These are phyloP conservation scores for Meteorus sp. DNA, from an alignment of 1,140 invertebrate species.

Conservation along the genomic window DNA sequence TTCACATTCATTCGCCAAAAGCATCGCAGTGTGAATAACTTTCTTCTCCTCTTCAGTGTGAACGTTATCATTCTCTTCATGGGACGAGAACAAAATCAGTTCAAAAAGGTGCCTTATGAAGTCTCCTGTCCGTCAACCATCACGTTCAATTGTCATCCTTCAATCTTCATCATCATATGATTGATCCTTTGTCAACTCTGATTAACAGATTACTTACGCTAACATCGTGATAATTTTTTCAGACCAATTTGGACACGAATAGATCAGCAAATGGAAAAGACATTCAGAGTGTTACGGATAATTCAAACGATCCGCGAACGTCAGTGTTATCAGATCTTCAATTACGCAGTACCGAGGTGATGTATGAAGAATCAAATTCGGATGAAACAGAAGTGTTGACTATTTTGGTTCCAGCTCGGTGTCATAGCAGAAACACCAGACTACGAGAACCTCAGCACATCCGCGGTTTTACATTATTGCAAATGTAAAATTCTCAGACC, in stretches of 20 bases:
- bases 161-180: neutral
- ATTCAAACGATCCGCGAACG: conserved; percentile 37
- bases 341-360: conserved; percentile 53
- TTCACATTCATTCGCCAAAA: no score
- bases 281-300: conserved; percentile 28
- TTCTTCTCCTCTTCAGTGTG: no score
- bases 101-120: no score
- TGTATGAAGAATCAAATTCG: conserved; percentile 29
- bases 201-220: neutral
- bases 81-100: no score
- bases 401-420: conserved; percentile 57
- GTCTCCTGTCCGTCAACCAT: no score
- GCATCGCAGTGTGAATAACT: no score
- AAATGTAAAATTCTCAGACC: conserved; percentile 78
- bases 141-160: no score
- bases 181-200: neutral
- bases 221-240: conserved; percentile 22
- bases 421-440: conserved; percentile 68
- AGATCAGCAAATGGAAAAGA: conserved; percentile 45
- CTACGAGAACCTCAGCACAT: conserved; percentile 69
- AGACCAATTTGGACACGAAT: conserved; percentile 40
- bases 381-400: neutral
- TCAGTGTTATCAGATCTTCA: conserved; percentile 50
- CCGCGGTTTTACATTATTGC: conserved; percentile 74
- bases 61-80: no score